phyloP scores from a whole-genome alignment of 1,140 invertebrate species.

The Grapholita molesta region DNA sequence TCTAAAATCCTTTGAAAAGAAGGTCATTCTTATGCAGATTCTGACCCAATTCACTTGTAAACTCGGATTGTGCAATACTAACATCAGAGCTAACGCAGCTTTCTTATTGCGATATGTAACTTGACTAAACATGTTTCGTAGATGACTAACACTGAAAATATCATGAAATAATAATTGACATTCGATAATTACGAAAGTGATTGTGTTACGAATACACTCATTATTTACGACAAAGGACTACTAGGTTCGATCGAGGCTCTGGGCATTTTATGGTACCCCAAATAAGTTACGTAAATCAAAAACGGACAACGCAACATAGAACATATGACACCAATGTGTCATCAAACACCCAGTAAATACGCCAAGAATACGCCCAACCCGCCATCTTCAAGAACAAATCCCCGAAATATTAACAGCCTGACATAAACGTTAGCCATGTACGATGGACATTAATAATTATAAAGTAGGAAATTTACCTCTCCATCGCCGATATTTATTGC shows the following conservation, averaged over 20 bases:
- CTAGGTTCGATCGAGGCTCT: slow-evolving; percentile 1
- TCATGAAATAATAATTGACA: background rate
- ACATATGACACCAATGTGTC: slow-evolving; percentile 2
- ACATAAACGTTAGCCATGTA: slow-evolving; percentile 31
- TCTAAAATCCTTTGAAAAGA: background rate
- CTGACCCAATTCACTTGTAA: slow-evolving; percentile 4
- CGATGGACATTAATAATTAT: slow-evolving; percentile 11
- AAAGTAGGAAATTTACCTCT: slow-evolving; percentile 83
- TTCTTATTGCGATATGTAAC: background rate
- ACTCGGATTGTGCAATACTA: background rate
- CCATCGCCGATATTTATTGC: slow-evolving; percentile 97
- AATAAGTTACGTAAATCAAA: slow-evolving; percentile 18
- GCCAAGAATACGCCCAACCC: slow-evolving; percentile 45
- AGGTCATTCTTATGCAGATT: slow-evolving; percentile 4
- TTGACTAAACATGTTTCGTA: background rate
- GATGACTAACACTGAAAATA: background rate
- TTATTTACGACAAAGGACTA: slow-evolving; percentile 1
- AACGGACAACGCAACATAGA: background rate
- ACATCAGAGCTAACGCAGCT: background rate
- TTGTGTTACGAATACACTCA: background rate
- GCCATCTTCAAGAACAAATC: slow-evolving; percentile 51
- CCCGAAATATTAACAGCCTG: slow-evolving; percentile 43
- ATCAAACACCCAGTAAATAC: slow-evolving; percentile 19
- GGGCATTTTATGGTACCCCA: background rate
- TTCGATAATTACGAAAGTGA: background rate